Evolutionary conservation across 2,888 invertebrate genomes (phyloP).

Genomic region (Ophion ellenae): DNA sequence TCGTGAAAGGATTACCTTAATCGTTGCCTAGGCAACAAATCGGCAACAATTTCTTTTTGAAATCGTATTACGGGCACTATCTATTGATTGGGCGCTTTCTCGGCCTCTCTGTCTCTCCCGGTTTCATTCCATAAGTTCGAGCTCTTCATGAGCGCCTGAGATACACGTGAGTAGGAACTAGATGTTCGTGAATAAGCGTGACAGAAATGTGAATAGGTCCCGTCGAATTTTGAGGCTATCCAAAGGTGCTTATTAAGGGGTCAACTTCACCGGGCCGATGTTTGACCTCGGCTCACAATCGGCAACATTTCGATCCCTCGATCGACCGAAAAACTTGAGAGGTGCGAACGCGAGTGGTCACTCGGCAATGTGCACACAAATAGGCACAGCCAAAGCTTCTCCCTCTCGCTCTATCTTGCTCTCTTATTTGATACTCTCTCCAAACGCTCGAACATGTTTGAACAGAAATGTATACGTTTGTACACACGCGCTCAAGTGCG

Average conservation of each 20-base stretch:
- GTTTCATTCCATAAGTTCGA: background rate
- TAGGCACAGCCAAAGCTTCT: background rate
- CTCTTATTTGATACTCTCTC: background rate
- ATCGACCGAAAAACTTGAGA: constrained; percentile 54
- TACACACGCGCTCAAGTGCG: no score
- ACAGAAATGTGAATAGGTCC: constrained; percentile 7
- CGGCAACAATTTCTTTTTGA: background rate
- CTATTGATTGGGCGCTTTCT: background rate
- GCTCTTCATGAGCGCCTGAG: background rate
- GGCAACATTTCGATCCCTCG: constrained; percentile 1
- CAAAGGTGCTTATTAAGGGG: constrained; percentile 26
- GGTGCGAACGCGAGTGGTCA: constrained; percentile 32
- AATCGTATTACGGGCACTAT: background rate
- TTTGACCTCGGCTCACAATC: constrained; percentile 51
- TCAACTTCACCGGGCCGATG: constrained; percentile 59
- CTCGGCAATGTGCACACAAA: background rate
- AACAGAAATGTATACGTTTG: background rate
- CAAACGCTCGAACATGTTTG: background rate
- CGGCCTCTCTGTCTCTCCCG: no score
- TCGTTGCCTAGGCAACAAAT: no score
- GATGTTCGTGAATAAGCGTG: constrained; percentile 12
- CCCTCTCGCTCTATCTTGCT: background rate
- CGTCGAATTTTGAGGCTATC: constrained; percentile 35
- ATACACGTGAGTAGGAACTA: constrained; percentile 6
- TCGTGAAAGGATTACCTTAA: no score